Evolutionary conservation across 1,140 invertebrate genomes (phyloP), one percentile per base, ranked within the genome.

Genomic region (Ptiloglossa arizonensis): DNA sequence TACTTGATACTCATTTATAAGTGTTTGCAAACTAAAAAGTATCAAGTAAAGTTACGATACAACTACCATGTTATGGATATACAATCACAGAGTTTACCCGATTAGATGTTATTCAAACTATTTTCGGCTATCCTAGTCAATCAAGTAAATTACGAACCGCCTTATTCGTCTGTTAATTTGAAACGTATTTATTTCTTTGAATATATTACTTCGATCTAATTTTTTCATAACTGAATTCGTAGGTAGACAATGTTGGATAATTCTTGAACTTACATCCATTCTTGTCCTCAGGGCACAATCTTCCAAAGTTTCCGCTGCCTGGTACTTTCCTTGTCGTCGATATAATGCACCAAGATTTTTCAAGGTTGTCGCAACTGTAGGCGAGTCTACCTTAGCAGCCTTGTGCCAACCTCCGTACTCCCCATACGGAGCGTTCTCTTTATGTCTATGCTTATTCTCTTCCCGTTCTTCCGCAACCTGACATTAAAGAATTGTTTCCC

Each of bases 401-500:
- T 99, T 99, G 88, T 99, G 98, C 98, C 98, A 99, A 3, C 97
- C 97, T 27, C 98, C 98, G 89, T 99, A 99, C 88, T 99, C 98
- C 9, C 97, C 97, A 86, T 98, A 98, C 0, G 97, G 97, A 27
- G 95, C 96, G 85, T 97, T 97, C 87, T 98, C 98, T 88, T 97
- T 96, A 90, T 97, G 97, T 89, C 97, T 95, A 85, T 96, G 96
- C 92, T 98, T 98, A 90, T 98, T 98, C 88, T 98, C 97, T 92
- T 99, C 98, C 29, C 98, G 94, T 89, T 99, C 99, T 92, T 99
- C 99, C 5, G 99, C 99, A 82, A 99, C 97, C 93, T 94, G 67
- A 52, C 68, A 50, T 8, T 27, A 13, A 50, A 9, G 24, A 15
- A 29, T 38, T 4, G n/a, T 19, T 44, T n/a, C 4, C 0, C 56